Conservation (phyloP, 2,113 vertebrate species). For the Perca fluviatilis region DNA sequence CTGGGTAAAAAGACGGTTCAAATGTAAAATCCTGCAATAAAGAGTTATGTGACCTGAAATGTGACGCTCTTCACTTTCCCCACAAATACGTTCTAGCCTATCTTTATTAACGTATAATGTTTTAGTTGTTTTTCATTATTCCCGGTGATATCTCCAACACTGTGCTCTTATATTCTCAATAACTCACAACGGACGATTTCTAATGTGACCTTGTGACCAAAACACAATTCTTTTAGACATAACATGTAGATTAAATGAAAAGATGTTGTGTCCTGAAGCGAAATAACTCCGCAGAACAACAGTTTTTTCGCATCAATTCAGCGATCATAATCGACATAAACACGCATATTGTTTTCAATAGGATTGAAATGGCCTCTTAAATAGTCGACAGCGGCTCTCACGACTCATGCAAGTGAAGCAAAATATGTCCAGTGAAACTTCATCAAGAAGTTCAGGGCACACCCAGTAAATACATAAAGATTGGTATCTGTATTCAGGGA, state of each 20-base stretch:
- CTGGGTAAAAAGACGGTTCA: background rate
- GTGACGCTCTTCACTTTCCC: background rate
- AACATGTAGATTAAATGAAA: background rate
- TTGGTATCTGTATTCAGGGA: accelerated
- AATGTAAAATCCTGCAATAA: background rate
- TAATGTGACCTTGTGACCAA: background rate
- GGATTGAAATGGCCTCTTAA: background rate
- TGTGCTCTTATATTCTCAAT: background rate
- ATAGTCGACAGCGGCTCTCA: background rate
- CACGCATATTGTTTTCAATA: background rate
- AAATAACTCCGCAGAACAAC: background rate
- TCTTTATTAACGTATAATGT: background rate
- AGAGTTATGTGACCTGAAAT: background rate
- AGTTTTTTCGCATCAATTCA: background rate
- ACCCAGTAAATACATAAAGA: background rate
- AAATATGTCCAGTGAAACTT: background rate
- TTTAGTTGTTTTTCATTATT: background rate
- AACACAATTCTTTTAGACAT: background rate
- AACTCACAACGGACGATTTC: background rate
- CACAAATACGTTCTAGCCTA: too few relatives aligned
- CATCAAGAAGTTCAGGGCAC: background rate
- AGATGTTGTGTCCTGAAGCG: background rate
- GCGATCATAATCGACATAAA: background rate
- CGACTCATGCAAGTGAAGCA: background rate
- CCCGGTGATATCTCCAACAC: background rate